phyloP scores from a whole-genome alignment of 2,797 vertebrate genomes.

The Malurus leucopterus region DNA sequence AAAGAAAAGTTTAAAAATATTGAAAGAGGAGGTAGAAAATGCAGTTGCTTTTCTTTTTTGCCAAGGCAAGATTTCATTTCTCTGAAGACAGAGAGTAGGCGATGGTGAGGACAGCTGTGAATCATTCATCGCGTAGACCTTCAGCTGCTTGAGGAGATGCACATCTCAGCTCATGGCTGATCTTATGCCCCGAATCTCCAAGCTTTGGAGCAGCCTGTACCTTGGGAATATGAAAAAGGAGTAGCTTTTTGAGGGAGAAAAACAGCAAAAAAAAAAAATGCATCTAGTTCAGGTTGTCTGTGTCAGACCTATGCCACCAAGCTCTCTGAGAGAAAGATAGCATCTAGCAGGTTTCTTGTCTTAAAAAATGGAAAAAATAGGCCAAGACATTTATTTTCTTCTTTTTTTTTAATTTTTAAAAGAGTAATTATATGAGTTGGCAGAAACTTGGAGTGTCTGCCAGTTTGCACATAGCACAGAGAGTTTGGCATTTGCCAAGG shows the following conservation, averaged over 20 bases:
- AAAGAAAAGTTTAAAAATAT: slow-evolving; percentile 27
- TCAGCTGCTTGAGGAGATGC: not conserved
- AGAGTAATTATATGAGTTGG: not conserved
- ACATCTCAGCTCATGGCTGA: not conserved
- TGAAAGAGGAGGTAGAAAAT: slow-evolving; percentile 22
- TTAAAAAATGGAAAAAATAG: not conserved
- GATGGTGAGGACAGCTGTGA: slow-evolving; percentile 25
- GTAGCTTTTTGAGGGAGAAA: not conserved
- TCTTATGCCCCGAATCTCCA: not conserved
- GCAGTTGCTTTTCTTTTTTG: slow-evolving; percentile 6
- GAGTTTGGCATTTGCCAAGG: not conserved
- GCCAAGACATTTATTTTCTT: not conserved
- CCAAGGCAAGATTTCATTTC: not conserved
- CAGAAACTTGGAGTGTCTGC: not conserved
- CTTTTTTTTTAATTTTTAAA: not conserved
- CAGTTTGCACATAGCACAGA: not conserved
- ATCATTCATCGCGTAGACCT: slow-evolving; percentile 1
- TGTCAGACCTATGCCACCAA: not conserved
- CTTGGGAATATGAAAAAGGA: not conserved
- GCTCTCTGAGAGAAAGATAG: not conserved
- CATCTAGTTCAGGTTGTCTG: not conserved
- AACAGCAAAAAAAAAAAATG: not conserved
- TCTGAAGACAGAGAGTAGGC: slow-evolving; percentile 11
- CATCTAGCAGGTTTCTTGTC: not conserved
- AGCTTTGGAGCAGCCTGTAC: not conserved